Percentiles rank a stretch among this genome's conserved stretches.
Evolutionary conservation across 2,113 vertebrate species (phyloP).

Genomic region (Anguilla japonica): DNA sequence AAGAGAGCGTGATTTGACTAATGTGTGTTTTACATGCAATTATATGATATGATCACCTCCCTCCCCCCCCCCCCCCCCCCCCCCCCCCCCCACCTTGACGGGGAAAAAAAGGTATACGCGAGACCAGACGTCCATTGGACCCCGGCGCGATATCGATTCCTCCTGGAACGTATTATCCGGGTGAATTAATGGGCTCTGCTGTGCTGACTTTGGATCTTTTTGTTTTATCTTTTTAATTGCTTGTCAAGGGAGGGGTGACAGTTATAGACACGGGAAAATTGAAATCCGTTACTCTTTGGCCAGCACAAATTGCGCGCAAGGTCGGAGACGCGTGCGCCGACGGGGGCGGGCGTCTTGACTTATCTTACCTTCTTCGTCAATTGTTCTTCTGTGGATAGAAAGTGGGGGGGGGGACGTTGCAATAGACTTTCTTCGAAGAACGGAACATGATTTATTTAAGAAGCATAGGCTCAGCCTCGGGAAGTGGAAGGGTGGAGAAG

Average conservation of each 20-base stretch:
- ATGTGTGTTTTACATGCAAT: slow-evolving; percentile 34
- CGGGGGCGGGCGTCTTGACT: background rate
- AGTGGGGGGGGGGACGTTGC: background rate
- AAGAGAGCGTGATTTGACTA: slow-evolving; percentile 29
- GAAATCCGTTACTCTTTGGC: slow-evolving; percentile 48
- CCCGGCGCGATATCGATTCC: slow-evolving; percentile 48
- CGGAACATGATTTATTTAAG: no score
- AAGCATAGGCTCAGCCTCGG: no score
- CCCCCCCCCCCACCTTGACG: slow-evolving; percentile 38
- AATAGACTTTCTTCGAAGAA: no score
- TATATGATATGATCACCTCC: slow-evolving; percentile 41
- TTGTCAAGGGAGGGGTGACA: slow-evolving; percentile 48
- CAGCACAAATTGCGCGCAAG: slow-evolving; percentile 47
- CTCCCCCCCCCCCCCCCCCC: slow-evolving; percentile 39
- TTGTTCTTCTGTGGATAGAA: background rate
- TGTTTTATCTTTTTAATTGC: slow-evolving; percentile 60
- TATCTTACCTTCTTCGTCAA: background rate
- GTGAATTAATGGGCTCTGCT: slow-evolving; percentile 51
- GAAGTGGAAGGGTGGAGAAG: no score
- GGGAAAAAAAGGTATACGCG: slow-evolving; percentile 17
- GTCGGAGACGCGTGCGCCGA: slow-evolving; percentile 30
- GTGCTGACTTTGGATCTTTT: slow-evolving; percentile 56
- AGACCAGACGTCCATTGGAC: slow-evolving; percentile 28
- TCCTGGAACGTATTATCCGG: slow-evolving; percentile 46
- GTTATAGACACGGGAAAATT: slow-evolving; percentile 51